A percentile compares a stretch with the other conserved stretches of the same genome.
Conservation (phyloP, 30 jellyfish, hydroid and myxozoan genomes). For the Aurelia aurita region DNA sequence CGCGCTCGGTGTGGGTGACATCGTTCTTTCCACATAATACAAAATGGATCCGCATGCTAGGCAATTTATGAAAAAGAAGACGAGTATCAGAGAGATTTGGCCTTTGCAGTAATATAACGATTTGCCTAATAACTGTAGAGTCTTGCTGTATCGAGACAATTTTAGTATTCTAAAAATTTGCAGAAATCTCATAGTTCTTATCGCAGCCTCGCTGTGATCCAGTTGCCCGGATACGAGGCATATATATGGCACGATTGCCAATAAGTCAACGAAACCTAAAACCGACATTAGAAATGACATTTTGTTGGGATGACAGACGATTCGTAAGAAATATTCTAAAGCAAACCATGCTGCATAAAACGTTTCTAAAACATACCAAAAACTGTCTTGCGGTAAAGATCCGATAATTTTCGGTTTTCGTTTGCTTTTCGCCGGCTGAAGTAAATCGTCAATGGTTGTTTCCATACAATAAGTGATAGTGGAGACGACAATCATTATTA, state of each 20-base stretch:
- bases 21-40: constrained; percentile 63
- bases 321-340: constrained; percentile 49
- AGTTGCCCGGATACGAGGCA: not conserved
- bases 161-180: constrained; percentile 67
- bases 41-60: constrained; percentile 60
- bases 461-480: constrained; percentile 63
- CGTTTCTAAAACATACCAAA: constrained; percentile 44
- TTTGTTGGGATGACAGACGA: constrained; percentile 32
- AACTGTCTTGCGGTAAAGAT: not conserved
- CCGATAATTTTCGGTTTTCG: not conserved
- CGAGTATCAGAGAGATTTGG: constrained; percentile 52
- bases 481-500: constrained; percentile 42
- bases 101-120: constrained; percentile 71
- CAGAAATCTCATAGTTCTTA: constrained; percentile 34
- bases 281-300: constrained; percentile 39
- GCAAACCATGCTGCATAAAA: constrained; percentile 65
- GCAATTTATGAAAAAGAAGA: constrained; percentile 68
- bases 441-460: constrained; percentile 3
- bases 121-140: constrained; percentile 58
- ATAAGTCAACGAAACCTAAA: constrained; percentile 63
- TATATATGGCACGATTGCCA: constrained; percentile 56
- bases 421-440: not conserved
- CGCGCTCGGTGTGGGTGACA: not conserved
- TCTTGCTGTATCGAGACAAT: constrained; percentile 58
- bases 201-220: constrained; percentile 10